Evolutionary conservation across 1,140 invertebrate genomes (phyloP).

Genomic region (Eumeta japonica): DNA sequence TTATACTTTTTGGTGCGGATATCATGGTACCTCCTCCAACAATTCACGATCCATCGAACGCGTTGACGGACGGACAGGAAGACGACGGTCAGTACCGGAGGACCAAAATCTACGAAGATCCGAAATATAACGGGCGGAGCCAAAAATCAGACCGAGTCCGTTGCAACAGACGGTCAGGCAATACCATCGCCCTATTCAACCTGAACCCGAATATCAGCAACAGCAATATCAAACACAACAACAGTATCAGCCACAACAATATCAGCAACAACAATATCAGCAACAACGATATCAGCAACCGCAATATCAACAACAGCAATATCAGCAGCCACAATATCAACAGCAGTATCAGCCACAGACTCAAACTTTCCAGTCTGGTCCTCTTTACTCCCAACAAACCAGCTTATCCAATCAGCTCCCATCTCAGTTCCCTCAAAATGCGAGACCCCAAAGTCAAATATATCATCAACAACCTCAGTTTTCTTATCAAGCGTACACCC

Average conservation of each 20-base stretch:
- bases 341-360: constrained; percentile 4
- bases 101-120: constrained; percentile 73
- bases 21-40: constrained; percentile 80
- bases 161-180: constrained; percentile 24
- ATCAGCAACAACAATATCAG: constrained; percentile 22
- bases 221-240: no score
- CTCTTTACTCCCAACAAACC: constrained; percentile 23
- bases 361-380: constrained; percentile 10
- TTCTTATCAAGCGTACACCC: constrained; percentile 40
- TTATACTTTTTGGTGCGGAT: constrained; percentile 60
- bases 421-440: constrained; percentile 31
- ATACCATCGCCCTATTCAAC: constrained; percentile 34
- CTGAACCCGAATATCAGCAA: no score
- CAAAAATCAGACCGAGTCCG: constrained; percentile 30
- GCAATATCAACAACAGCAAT: constrained; percentile 10
- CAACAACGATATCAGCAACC: constrained; percentile 19
- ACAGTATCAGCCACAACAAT: no score
- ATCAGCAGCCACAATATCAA: constrained; percentile 19
- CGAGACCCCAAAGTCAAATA: constrained; percentile 38
- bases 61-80: constrained; percentile 64
- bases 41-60: constrained; percentile 43
- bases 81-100: constrained; percentile 82
- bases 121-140: constrained; percentile 64
- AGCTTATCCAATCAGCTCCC: constrained; percentile 33
- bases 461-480: constrained; percentile 48